Conservation (phyloP, 2,797 vertebrate species). For the Emydoidea blandingii region DNA sequence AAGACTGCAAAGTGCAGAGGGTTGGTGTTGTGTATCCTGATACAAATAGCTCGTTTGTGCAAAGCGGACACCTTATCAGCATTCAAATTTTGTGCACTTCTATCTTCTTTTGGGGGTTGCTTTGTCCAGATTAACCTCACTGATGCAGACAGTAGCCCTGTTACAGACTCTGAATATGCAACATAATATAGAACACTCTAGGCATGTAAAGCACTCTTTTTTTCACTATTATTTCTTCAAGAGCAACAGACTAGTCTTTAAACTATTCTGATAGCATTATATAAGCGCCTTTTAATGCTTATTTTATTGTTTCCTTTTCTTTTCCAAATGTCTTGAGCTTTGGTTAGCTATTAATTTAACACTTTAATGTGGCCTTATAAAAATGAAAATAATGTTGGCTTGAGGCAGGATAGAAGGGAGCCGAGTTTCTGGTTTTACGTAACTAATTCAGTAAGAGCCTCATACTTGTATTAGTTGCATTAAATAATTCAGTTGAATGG, state of each 20-base stretch:
- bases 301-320: background rate
- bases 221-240: background rate
- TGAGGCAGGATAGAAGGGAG: background rate
- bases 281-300: background rate
- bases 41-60: background rate
- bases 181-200: background rate
- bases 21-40: background rate
- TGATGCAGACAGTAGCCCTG: background rate
- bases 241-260: background rate
- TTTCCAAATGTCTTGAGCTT: background rate
- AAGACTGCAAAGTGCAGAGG: accelerated
- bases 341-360: background rate
- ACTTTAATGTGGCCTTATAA: background rate
- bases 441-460: background rate
- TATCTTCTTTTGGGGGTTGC: background rate
- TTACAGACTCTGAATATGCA: background rate
- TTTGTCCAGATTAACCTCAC: constrained; percentile 6
- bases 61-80: background rate
- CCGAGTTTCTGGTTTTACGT: constrained; percentile 3
- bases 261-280: background rate
- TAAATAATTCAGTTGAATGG: constrained; percentile 57
- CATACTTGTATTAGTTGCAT: constrained; percentile 44
- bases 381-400: background rate
- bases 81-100: constrained; percentile 19
- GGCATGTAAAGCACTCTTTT: background rate